Evolutionary conservation across 64 coral and sea anemone species (phyloP).

Genomic region (Platygyra sinensis): DNA sequence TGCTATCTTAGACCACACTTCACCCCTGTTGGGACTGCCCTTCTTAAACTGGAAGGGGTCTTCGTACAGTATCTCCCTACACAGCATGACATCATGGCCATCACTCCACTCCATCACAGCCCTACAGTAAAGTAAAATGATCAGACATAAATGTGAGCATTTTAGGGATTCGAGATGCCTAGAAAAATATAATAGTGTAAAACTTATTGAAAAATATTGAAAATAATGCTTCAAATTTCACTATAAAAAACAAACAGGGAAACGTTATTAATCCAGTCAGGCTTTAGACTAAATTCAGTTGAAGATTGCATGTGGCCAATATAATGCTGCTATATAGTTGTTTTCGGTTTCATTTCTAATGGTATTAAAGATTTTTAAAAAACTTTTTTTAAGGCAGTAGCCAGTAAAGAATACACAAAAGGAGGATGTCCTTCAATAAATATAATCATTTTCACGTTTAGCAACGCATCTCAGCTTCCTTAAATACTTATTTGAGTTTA

Average conservation of each 20-base stretch:
- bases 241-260: background rate
- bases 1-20: slow-evolving; percentile 20
- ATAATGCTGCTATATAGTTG: too few relatives aligned
- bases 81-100: slow-evolving; percentile 19
- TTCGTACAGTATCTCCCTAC: background rate
- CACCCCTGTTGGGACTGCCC: slow-evolving; percentile 17
- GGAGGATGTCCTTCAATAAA: too few relatives aligned
- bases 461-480: too few relatives aligned
- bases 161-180: slow-evolving; percentile 19
- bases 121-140: slow-evolving; percentile 18
- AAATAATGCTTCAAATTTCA: background rate
- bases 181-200: too few relatives aligned
- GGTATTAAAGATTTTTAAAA: background rate
- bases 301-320: background rate
- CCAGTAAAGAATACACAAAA: background rate
- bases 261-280: background rate
- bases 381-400: background rate
- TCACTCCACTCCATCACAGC: slow-evolving; percentile 24
- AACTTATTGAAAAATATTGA: background rate
- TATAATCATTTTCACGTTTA: too few relatives aligned
- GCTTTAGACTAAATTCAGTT: background rate
- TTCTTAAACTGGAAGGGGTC: slow-evolving; percentile 12
- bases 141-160: background rate
- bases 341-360: background rate
- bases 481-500: background rate